Conservation (phyloP, 2,797 vertebrate genomes). For the Anomalospiza imberbis region DNA sequence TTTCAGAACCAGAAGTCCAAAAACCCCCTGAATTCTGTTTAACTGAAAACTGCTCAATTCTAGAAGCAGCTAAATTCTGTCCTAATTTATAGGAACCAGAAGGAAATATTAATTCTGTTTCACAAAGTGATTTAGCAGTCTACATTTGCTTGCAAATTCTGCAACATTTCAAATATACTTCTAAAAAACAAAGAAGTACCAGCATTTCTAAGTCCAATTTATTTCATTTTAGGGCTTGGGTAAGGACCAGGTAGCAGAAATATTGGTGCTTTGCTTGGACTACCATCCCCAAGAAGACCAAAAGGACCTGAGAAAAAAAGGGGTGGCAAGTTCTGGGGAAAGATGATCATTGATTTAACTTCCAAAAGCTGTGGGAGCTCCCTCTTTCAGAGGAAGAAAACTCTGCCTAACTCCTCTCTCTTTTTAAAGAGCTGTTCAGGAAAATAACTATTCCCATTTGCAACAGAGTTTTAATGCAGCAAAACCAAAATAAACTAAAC, state of each 20-base stretch:
- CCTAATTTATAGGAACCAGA: neutral
- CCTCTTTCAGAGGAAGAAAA: neutral
- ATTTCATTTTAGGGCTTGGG: neutral
- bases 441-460: neutral
- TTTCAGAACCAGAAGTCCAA: neutral
- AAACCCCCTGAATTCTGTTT: fast-evolving
- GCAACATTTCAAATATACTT: neutral
- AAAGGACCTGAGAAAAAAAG: neutral
- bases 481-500: neutral
- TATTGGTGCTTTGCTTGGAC: neutral
- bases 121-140: neutral
- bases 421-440: neutral
- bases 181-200: neutral
- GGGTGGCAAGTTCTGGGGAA: neutral
- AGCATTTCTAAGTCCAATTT: neutral
- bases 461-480: neutral
- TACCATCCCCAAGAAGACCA: neutral
- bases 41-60: too few species aligned
- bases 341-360: neutral
- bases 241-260: neutral
- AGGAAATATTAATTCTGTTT: neutral
- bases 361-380: neutral
- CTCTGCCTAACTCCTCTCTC: neutral
- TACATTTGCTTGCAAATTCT: neutral
- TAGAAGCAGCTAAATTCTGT: neutral